Conservation (phyloP, 2,888 invertebrate species). For the Calameuta idolon region DNA sequence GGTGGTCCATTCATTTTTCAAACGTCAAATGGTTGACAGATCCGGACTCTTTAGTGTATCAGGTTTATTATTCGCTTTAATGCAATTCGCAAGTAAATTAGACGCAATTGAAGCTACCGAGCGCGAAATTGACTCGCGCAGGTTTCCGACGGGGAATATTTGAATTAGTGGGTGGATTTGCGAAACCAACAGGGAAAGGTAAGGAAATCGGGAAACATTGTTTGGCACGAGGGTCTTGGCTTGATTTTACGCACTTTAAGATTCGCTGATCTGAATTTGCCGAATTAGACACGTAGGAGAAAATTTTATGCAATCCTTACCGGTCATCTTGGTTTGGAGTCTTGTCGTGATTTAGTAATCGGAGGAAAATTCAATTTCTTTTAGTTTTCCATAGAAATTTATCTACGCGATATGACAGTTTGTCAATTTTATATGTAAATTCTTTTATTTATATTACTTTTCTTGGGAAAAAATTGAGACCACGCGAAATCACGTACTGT, state of each 20-base stretch:
- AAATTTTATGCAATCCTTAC: not conserved
- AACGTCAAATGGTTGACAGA: not conserved
- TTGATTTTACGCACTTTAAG: not conserved
- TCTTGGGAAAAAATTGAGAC: not conserved
- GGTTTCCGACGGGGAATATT: not conserved
- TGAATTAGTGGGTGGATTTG: not conserved
- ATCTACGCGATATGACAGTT: not conserved
- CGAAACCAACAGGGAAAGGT: not conserved
- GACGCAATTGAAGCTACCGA: not conserved
- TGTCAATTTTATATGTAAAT: not conserved
- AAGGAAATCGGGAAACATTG: not conserved
- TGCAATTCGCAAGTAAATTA: not conserved
- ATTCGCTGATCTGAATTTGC: not conserved
- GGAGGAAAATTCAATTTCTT: not conserved
- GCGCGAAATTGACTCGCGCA: not conserved
- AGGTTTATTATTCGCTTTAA: not conserved
- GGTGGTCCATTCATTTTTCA: not conserved
- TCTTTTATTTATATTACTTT: not conserved
- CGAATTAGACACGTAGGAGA: not conserved
- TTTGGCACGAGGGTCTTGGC: not conserved
- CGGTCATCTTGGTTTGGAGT: not conserved
- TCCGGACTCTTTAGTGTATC: not conserved
- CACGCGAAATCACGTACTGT: not conserved
- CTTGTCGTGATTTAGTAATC: not conserved
- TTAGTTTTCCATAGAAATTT: not conserved